These are phyloP conservation scores for Theonella swinhoei DNA, from an alignment of 37 sponge, comb jelly and placozoan genomes.

Conservation along the genomic window DNA sequence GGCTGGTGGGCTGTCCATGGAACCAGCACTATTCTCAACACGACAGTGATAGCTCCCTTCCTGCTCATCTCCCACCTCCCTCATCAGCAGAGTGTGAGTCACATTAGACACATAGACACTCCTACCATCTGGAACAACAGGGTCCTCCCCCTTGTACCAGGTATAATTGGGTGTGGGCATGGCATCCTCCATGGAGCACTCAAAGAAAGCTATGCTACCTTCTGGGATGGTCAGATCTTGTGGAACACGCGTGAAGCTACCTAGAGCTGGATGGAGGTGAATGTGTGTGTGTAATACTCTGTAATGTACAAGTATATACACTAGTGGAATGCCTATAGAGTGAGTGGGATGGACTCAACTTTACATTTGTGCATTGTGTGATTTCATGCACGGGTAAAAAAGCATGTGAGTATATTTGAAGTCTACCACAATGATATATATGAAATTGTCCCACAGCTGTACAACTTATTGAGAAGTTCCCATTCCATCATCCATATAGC, in stretches of 20 bases:
- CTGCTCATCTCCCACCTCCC: conserved; percentile 3
- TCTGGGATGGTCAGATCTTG: background rate
- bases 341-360: no score
- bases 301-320: background rate
- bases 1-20: conserved; percentile 6
- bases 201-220: conserved; percentile 15
- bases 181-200: background rate
- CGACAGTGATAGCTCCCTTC: conserved; percentile 23
- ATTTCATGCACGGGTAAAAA: no score
- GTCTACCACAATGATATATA: no score
- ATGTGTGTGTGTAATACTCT: background rate
- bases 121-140: background rate
- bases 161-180: background rate
- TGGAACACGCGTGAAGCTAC: background rate
- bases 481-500: no score
- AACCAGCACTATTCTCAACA: background rate
- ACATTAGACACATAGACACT: conserved; percentile 10
- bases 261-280: conserved; percentile 25
- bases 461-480: no score
- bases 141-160: conserved; percentile 32
- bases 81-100: conserved; percentile 32
- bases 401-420: no score
- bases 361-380: no score
- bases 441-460: no score
- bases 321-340: background rate